phyloP scores from a whole-genome alignment of 2,113 vertebrate species.

The Ceyx melanurus region DNA sequence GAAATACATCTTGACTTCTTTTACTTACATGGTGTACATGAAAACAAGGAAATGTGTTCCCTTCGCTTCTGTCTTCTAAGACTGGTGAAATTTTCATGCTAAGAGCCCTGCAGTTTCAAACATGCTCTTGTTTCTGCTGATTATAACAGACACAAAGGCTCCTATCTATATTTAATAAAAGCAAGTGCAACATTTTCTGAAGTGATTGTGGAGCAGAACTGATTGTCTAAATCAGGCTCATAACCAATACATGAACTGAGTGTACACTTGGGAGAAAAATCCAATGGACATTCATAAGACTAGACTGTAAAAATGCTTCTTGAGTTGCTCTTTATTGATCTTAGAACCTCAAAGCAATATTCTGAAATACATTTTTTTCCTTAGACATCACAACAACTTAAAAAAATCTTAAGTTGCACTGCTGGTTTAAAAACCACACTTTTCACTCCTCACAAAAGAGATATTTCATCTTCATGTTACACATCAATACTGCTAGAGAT shows the following conservation, averaged over 20 bases:
- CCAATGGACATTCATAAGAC: neutral
- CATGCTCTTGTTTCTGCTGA: constrained; percentile 59
- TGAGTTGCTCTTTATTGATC: neutral
- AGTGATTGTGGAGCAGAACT: constrained; percentile 28
- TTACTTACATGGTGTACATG: neutral
- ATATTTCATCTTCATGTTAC: neutral
- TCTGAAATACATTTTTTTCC: neutral
- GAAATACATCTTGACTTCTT: constrained; percentile 16
- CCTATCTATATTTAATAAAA: constrained; percentile 73
- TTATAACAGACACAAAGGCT: constrained; percentile 62
- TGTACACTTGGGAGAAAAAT: neutral
- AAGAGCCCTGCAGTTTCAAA: constrained; percentile 51
- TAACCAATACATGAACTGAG: constrained; percentile 41
- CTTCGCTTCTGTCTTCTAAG: neutral
- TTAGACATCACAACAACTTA: neutral
- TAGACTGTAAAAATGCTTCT: neutral
- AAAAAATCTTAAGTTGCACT: neutral
- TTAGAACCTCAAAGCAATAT: neutral
- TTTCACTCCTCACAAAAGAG: neutral
- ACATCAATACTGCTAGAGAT: neutral
- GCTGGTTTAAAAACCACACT: neutral
- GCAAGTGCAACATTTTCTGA: constrained; percentile 49
- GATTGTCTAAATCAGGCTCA: constrained; percentile 43
- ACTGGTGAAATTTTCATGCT: constrained; percentile 73
- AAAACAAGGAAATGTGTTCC: constrained; percentile 36